These are phyloP conservation scores for Smittia sp. DNA, from an alignment of 2,888 invertebrate genomes.

Conservation along the genomic window DNA sequence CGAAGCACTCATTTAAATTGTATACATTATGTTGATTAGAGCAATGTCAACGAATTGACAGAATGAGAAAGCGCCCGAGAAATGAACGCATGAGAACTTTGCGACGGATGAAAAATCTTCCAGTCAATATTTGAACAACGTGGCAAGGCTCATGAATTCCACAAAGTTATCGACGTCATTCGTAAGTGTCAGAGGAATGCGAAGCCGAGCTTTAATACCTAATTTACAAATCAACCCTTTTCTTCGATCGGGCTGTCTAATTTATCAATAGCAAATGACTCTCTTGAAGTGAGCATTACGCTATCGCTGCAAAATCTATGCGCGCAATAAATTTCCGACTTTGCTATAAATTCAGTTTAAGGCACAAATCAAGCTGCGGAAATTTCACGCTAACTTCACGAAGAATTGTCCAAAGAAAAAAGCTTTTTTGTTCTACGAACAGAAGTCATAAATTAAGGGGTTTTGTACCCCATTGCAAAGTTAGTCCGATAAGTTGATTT, in stretches of 20 bases:
- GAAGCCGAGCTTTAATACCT: neutral
- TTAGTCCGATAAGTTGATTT: too few relatives aligned
- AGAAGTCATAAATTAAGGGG: too few relatives aligned
- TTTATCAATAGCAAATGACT: too few relatives aligned
- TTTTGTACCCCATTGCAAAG: too few relatives aligned
- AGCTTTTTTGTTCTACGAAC: too few relatives aligned
- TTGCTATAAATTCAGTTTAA: too few relatives aligned
- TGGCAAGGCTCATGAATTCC: neutral
- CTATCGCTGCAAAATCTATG: too few relatives aligned
- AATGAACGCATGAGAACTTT: neutral
- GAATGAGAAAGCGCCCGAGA: neutral
- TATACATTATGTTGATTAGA: conserved; percentile 13
- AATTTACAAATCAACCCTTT: conserved; percentile 18
- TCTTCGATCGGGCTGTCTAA: neutral
- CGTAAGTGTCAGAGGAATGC: neutral
- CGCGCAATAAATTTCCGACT: too few relatives aligned
- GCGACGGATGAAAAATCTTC: neutral
- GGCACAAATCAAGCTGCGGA: too few relatives aligned
- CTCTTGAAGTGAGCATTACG: too few relatives aligned
- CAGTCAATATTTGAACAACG: neutral
- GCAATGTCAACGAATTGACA: conserved; percentile 26
- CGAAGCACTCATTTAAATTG: conserved; percentile 36
- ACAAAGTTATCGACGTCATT: neutral
- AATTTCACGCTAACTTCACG: too few relatives aligned
- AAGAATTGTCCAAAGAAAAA: too few relatives aligned